Conservation (phyloP, 2,113 vertebrate genomes). For the Phocoena sinus region DNA sequence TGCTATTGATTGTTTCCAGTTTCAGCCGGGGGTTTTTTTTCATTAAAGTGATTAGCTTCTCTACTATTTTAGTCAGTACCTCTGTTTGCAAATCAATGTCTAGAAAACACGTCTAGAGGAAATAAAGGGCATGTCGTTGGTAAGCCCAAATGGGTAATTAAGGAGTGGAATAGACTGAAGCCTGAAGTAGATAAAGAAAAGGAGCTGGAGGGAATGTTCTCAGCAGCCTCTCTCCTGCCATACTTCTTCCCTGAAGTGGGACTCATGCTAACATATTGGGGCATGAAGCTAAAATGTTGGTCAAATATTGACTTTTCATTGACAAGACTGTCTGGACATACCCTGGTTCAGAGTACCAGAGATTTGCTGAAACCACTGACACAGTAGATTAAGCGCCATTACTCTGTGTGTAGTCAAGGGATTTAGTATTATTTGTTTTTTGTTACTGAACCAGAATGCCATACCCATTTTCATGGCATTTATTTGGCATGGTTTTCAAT, state of each 20-base stretch:
- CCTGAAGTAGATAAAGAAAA: neutral
- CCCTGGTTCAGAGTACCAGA: neutral
- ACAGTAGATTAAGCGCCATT: neutral
- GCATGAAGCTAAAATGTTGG: neutral
- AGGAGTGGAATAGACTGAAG: neutral
- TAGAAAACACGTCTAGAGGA: neutral
- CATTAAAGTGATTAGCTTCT: neutral
- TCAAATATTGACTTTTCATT: slow-evolving; percentile 34
- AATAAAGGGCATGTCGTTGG: neutral
- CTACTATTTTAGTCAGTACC: neutral
- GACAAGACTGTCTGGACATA: neutral
- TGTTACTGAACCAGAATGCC: neutral
- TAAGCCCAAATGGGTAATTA: neutral
- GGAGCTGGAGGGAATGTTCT: neutral
- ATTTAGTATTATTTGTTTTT: neutral
- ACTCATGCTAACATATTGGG: neutral
- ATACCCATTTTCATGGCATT: neutral
- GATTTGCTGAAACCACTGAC: neutral
- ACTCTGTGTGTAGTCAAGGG: neutral
- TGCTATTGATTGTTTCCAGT: slow-evolving; percentile 4
- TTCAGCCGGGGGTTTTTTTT: neutral
- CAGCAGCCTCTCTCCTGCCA: neutral
- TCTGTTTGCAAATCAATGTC: slow-evolving; percentile 27
- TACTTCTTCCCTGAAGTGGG: neutral
- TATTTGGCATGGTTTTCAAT: neutral